phyloP scores from a whole-genome alignment of 1,140 invertebrate species.

The Physella acuta region DNA sequence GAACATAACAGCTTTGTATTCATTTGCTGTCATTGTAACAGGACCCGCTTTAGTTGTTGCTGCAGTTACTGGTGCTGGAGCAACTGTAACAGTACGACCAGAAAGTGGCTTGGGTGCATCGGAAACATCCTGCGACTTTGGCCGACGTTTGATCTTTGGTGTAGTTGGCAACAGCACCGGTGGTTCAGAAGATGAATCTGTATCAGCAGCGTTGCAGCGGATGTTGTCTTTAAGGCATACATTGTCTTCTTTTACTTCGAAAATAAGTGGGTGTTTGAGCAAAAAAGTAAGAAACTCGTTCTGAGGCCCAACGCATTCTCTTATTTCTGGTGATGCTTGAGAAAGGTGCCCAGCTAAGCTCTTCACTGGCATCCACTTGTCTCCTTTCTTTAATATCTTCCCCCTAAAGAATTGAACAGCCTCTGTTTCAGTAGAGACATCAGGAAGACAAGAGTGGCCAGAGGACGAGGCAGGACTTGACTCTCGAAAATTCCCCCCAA shows the following conservation, averaged over 20 bases:
- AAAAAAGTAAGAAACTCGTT: slow-evolving; percentile 59
- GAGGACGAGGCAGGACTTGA: slow-evolving; percentile 49
- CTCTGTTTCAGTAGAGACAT: slow-evolving; percentile 59
- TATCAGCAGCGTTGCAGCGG: slow-evolving; percentile 50
- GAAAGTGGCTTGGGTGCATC: slow-evolving; percentile 29
- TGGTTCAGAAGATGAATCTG: slow-evolving; percentile 45
- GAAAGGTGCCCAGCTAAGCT: slow-evolving; percentile 62
- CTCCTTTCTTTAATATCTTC: slow-evolving; percentile 55
- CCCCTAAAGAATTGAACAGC: slow-evolving; percentile 61
- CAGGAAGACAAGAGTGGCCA: slow-evolving; percentile 42
- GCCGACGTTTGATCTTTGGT: slow-evolving; percentile 47
- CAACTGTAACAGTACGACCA: slow-evolving; percentile 31
- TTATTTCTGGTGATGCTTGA: slow-evolving; percentile 57
- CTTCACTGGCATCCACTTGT: slow-evolving; percentile 58
- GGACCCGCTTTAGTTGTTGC: slow-evolving; percentile 47
- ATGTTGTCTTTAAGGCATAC: slow-evolving; percentile 57
- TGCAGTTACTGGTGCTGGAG: slow-evolving; percentile 28
- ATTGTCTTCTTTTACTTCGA: slow-evolving; percentile 58
- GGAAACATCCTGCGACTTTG: slow-evolving; percentile 48
- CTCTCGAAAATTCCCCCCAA: slow-evolving; percentile 54
- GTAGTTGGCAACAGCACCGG: slow-evolving; percentile 34
- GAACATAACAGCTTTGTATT: slow-evolving; percentile 61
- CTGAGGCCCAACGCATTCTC: slow-evolving; percentile 61
- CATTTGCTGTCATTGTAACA: slow-evolving; percentile 60
- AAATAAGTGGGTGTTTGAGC: slow-evolving; percentile 58